phyloP scores from a whole-genome alignment of 1,140 invertebrate genomes.

The Condylostylus longicornis region DNA sequence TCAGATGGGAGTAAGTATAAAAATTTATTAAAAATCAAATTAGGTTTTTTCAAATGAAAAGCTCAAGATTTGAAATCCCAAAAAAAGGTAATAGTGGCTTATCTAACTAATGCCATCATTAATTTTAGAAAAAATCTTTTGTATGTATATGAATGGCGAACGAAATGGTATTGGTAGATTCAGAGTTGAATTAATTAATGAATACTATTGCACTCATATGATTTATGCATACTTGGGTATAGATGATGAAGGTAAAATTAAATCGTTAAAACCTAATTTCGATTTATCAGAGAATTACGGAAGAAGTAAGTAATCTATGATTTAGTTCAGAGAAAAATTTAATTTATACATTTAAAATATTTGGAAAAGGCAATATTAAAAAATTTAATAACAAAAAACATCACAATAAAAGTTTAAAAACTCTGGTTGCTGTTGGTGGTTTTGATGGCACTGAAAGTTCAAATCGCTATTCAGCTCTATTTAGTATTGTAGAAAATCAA shows the following conservation, averaged over 20 bases:
- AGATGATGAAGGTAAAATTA: constrained; percentile 33
- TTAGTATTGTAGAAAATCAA: constrained; percentile 41
- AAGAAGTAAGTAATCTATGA: no score
- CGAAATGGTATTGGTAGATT: constrained; percentile 54
- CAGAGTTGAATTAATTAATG: constrained; percentile 47
- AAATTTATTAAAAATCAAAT: no score
- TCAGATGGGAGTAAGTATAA: no score
- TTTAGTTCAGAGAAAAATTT: no score
- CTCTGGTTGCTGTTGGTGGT: constrained; percentile 56
- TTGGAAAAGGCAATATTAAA: constrained; percentile 32
- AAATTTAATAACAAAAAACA: constrained; percentile 44
- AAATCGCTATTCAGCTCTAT: constrained; percentile 54
- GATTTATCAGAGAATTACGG: constrained; percentile 41
- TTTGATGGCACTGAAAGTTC: no score
- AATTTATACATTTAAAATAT: constrained; percentile 3
- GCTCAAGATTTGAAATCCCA: no score
- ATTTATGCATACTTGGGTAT: constrained; percentile 57
- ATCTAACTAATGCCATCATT: no score
- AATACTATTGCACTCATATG: constrained; percentile 54
- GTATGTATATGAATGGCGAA: no score
- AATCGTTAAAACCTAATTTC: constrained; percentile 45
- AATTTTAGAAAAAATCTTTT: no score
- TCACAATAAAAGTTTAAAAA: constrained; percentile 47
- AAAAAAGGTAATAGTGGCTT: no score
- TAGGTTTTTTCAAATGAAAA: no score